A percentile compares a stretch with the other conserved stretches of the same genome.
Evolutionary conservation across 2,113 vertebrate species (phyloP).

Genomic region (Sterna hirundo): DNA sequence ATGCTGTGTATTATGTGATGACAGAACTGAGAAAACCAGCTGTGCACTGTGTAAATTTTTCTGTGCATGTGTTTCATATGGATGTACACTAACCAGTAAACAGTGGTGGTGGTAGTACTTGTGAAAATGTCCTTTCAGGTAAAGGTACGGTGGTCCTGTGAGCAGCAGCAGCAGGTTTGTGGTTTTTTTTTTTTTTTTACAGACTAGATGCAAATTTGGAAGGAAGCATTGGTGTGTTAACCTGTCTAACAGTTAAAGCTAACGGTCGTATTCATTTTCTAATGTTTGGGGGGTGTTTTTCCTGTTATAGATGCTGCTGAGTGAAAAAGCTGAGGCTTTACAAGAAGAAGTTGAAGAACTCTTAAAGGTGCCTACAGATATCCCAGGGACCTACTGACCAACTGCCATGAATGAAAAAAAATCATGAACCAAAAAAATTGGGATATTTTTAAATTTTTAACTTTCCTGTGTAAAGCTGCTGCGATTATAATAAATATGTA

Average conservation of each 20-base stretch:
- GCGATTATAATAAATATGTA: slow-evolving; percentile 43
- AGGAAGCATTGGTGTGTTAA: neutral
- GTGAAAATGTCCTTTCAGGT: neutral
- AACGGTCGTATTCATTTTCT: neutral
- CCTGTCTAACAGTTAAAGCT: neutral
- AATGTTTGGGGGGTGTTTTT: neutral
- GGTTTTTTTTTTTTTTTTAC: neutral
- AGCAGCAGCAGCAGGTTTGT: neutral
- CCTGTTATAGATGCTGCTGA: slow-evolving; percentile 86
- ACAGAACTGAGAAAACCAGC: neutral
- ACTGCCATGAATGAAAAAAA: neutral
- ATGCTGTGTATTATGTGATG: neutral
- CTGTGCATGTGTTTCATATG: neutral
- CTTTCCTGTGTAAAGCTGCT: neutral
- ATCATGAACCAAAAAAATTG: neutral
- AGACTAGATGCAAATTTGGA: neutral
- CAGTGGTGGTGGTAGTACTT: neutral
- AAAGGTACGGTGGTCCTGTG: neutral
- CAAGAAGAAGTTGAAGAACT: slow-evolving; percentile 91
- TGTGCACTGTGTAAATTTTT: neutral
- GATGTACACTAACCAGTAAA: neutral
- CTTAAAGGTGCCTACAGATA: slow-evolving; percentile 79
- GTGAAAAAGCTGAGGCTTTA: slow-evolving; percentile 91
- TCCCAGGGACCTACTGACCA: slow-evolving; percentile 56
- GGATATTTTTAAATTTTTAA: slow-evolving; percentile 4